These are phyloP conservation scores for Neuroscelio doddi DNA, from an alignment of 2,888 invertebrate species.

Conservation along the genomic window DNA sequence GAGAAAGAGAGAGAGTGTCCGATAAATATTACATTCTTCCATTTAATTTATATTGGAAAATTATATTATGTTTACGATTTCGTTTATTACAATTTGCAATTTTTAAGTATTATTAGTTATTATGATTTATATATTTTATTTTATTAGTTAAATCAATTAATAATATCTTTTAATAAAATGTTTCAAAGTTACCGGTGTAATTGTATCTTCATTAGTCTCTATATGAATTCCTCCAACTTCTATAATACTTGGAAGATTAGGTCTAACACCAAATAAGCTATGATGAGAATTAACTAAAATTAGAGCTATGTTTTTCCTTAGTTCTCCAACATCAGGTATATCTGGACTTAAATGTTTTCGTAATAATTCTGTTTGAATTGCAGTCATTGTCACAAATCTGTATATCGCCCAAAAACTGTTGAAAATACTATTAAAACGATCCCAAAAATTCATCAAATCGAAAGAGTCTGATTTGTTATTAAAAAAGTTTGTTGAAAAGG, in stretches of 20 bases:
- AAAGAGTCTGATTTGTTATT: constrained; percentile 12
- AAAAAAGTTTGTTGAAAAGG: constrained; percentile 21
- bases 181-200: no score
- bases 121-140: no score
- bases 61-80: no score
- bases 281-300: constrained; percentile 74
- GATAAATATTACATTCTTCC: no score
- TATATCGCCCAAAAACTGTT: neutral
- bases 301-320: constrained; percentile 72
- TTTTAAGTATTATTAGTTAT: no score
- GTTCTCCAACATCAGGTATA: constrained; percentile 66
- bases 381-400: constrained; percentile 34
- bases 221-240: constrained; percentile 75
- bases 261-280: constrained; percentile 71
- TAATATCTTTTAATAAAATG: no score
- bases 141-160: no score
- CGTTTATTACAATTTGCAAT: no score
- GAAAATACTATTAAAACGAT: constrained; percentile 49
- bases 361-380: constrained; percentile 46
- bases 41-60: no score
- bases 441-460: constrained; percentile 46
- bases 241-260: constrained; percentile 71
- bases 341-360: constrained; percentile 53
- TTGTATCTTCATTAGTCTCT: constrained; percentile 53
- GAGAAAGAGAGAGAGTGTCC: no score